These are phyloP conservation scores for Amiota minor DNA, from an alignment of 2,888 invertebrate species.

Conservation along the genomic window DNA sequence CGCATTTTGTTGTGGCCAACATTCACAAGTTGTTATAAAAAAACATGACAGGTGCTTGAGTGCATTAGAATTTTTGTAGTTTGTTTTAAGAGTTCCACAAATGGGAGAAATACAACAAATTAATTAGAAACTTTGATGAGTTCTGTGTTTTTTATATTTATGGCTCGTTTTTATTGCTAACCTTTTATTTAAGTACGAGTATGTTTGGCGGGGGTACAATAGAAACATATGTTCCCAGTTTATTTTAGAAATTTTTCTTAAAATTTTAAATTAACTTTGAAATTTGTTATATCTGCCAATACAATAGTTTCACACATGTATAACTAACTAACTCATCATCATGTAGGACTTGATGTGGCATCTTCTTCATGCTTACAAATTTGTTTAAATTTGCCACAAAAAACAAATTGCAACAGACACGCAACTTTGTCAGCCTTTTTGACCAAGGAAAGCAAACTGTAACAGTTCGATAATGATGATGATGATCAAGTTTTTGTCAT, in stretches of 20 bases:
- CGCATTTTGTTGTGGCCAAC: not conserved
- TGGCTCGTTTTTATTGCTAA: no score
- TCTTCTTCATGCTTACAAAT: constrained; percentile 40
- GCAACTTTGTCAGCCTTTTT: constrained; percentile 52
- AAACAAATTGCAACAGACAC: constrained; percentile 63
- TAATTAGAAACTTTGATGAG: constrained; percentile 16
- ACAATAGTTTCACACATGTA: no score
- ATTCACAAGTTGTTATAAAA: not conserved
- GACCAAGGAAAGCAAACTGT: not conserved
- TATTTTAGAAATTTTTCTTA: no score
- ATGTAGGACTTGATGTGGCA: no score
- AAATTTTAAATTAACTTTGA: no score
- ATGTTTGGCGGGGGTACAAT: no score
- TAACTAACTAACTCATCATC: no score
- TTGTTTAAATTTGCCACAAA: constrained; percentile 60
- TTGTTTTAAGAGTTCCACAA: not conserved
- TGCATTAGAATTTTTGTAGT: not conserved
- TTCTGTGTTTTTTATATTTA: not conserved
- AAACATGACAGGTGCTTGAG: constrained; percentile 11
- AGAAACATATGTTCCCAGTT: no score
- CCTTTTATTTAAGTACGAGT: no score
- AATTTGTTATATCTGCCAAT: no score
- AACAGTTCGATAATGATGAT: constrained; percentile 10
- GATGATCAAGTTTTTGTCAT: constrained; percentile 20
- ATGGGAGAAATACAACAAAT: constrained; percentile 13